Evolutionary conservation across 2,113 vertebrate genomes (phyloP).

Genomic region (Poecile atricapillus): DNA sequence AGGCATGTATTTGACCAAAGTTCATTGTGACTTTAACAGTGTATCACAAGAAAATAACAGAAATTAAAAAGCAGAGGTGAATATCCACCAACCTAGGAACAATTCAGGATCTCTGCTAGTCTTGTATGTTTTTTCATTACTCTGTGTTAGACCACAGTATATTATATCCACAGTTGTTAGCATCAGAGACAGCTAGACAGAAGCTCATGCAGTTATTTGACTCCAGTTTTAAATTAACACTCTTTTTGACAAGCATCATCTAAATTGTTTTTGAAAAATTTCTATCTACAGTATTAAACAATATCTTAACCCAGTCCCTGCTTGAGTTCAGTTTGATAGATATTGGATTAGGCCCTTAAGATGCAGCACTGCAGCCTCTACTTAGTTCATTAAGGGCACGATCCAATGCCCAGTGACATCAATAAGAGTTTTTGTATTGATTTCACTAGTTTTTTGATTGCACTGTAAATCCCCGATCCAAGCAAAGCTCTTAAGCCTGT

Average conservation of each 20-base stretch:
- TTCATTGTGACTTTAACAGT: background rate
- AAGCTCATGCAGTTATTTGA: background rate
- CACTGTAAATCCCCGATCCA: background rate
- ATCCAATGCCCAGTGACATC: conserved; percentile 9
- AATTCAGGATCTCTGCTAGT: background rate
- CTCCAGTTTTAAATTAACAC: background rate
- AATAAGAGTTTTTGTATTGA: conserved; percentile 47
- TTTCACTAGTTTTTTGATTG: conserved; percentile 21
- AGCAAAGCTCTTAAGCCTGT: conserved; percentile 7
- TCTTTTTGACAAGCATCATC: background rate
- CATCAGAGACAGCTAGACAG: background rate
- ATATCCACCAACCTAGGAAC: background rate
- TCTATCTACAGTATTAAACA: background rate
- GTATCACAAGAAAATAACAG: background rate
- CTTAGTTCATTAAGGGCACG: conserved; percentile 43
- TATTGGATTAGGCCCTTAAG: background rate
- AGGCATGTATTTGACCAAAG: background rate
- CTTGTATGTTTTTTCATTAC: background rate
- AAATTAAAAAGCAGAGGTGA: background rate
- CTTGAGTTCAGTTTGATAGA: background rate
- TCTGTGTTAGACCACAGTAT: background rate
- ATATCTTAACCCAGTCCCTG: background rate
- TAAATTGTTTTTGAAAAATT: background rate
- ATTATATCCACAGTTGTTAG: background rate
- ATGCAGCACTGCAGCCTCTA: background rate